Percentiles rank a stretch among this genome's conserved stretches.
These are phyloP conservation scores for Stenodema calcarata DNA, from an alignment of 2,888 invertebrate genomes.

Conservation along the genomic window DNA sequence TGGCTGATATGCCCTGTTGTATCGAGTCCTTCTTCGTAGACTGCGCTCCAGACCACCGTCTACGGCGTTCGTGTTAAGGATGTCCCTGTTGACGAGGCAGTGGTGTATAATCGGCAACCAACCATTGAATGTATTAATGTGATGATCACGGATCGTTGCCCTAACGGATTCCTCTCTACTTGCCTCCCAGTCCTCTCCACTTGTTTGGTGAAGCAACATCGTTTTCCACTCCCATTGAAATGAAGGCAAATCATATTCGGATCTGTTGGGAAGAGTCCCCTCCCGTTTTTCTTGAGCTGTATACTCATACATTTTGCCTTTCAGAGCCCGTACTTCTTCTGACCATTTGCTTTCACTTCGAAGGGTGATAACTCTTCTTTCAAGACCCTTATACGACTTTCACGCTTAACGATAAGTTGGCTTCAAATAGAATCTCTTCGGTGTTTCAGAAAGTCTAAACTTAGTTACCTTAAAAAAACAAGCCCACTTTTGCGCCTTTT, in stretches of 20 bases:
- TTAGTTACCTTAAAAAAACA: too few species aligned
- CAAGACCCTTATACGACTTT: background rate
- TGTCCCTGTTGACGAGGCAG: background rate
- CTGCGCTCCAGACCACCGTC: background rate
- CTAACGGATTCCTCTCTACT: background rate
- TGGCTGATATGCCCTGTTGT: background rate
- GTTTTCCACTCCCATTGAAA: constrained; percentile 29
- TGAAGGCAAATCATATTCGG: constrained; percentile 35
- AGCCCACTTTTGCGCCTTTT: too few species aligned
- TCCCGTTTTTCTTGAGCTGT: background rate
- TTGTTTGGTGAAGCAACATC: constrained; percentile 32
- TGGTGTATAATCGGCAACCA: background rate
- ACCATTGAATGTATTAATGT: constrained; percentile 15
- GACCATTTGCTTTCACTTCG: background rate
- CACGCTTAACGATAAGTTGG: background rate
- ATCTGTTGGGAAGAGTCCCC: background rate
- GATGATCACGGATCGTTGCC: constrained; percentile 5
- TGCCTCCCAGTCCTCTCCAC: background rate
- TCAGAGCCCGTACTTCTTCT: background rate
- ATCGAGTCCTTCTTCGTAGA: background rate
- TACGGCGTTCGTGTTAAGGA: background rate
- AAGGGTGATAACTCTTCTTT: background rate
- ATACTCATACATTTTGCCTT: background rate
- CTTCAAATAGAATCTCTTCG: background rate
- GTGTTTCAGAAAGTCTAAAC: too few species aligned